Percentiles rank a stretch among this genome's conserved stretches.
These are phyloP conservation scores for Leptarthrus brevirostris DNA, from an alignment of 2,888 invertebrate genomes.

Conservation along the genomic window DNA sequence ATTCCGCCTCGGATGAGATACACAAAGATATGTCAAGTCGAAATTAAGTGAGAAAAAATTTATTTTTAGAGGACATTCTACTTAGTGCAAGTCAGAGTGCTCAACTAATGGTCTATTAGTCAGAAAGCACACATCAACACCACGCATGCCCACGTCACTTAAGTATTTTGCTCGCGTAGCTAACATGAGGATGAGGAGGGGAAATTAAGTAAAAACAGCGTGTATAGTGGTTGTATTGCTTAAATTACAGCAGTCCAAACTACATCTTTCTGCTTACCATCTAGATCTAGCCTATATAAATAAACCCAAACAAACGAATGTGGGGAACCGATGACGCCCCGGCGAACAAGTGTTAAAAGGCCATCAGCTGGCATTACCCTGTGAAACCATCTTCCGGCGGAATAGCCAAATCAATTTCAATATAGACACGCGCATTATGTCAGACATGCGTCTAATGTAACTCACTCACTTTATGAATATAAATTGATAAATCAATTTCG, in stretches of 20 bases:
- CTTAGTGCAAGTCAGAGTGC: slow-evolving; percentile 50
- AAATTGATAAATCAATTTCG: slow-evolving; percentile 55
- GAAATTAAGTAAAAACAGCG: too few species aligned
- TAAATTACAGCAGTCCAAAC: too few species aligned
- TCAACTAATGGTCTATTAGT: slow-evolving; percentile 55
- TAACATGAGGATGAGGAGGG: too few species aligned
- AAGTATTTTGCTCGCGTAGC: not conserved
- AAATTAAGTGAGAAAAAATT: slow-evolving; percentile 49
- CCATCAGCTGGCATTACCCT: not conserved
- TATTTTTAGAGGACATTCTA: slow-evolving; percentile 51
- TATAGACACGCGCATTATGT: slow-evolving; percentile 55
- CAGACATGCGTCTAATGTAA: slow-evolving; percentile 38
- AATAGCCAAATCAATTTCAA: slow-evolving; percentile 54
- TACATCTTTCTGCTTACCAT: not conserved
- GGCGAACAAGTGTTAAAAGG: not conserved
- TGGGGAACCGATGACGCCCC: slow-evolving; percentile 2
- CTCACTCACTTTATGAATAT: slow-evolving; percentile 50
- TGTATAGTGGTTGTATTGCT: slow-evolving; percentile 1
- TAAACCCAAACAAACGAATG: not conserved
- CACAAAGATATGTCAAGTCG: not conserved
- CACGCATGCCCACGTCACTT: slow-evolving; percentile 48
- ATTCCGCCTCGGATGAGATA: not conserved
- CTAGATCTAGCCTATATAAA: not conserved
- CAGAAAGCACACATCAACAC: slow-evolving; percentile 47
- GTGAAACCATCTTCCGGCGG: slow-evolving; percentile 53